These are phyloP conservation scores for Acanthoscelides obtectus DNA, from an alignment of 2,888 invertebrate genomes.

Conservation along the genomic window DNA sequence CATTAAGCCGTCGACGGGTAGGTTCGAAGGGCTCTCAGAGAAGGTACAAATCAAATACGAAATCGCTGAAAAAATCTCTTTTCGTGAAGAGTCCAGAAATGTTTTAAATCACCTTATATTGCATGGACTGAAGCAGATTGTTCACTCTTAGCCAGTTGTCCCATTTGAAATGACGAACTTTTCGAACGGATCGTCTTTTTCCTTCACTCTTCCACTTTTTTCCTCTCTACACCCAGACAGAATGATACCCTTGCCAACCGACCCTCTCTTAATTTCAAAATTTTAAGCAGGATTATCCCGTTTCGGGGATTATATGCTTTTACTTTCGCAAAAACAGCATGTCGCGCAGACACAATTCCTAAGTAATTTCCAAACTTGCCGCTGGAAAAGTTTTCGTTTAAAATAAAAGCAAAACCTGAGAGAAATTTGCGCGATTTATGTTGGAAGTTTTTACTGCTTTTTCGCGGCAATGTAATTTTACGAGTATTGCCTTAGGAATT, in stretches of 20 bases:
- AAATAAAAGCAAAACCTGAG: neutral
- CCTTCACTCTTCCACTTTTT: too few species aligned
- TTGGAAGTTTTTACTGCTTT: neutral
- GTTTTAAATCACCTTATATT: too few species aligned
- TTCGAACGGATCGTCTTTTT: too few species aligned
- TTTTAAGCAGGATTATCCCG: neutral
- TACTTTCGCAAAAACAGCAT: neutral
- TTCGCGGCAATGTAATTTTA: neutral
- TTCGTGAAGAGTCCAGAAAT: too few species aligned
- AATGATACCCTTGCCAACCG: neutral
- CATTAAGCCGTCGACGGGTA: too few species aligned
- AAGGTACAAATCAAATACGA: too few species aligned
- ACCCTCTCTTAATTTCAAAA: neutral
- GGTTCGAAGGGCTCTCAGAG: too few species aligned
- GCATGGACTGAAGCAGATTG: too few species aligned
- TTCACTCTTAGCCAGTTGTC: too few species aligned
- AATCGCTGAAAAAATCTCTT: too few species aligned
- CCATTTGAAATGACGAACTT: too few species aligned
- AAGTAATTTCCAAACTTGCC: neutral
- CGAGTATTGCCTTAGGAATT: neutral
- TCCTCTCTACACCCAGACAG: neutral
- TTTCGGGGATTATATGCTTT: neutral
- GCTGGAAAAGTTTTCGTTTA: neutral
- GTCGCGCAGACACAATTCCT: neutral
- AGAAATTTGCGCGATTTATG: neutral